Evolutionary conservation across 2,888 invertebrate genomes (phyloP).

Genomic region (Hemithea aestivaria): DNA sequence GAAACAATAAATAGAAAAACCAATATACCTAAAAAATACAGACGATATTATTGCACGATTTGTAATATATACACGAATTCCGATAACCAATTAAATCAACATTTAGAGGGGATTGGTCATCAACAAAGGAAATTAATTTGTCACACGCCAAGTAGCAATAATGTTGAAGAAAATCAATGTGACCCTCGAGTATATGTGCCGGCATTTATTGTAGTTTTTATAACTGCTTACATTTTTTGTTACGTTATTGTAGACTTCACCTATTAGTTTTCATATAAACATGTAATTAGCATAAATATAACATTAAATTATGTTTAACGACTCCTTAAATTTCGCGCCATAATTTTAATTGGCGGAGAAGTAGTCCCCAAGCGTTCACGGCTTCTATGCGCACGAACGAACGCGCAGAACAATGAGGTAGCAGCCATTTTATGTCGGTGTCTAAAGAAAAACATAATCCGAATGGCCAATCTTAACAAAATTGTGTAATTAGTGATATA

Average conservation of each 20-base stretch:
- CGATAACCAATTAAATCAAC: conserved; percentile 63
- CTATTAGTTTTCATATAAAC: conserved; percentile 13
- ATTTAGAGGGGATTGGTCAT: conserved; percentile 64
- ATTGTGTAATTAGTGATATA: conserved; percentile 79
- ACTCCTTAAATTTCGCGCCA: conserved; percentile 78
- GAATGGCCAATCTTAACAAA: conserved; percentile 79
- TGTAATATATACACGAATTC: conserved; percentile 67
- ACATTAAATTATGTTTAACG: conserved; percentile 57
- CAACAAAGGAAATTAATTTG: conserved; percentile 49
- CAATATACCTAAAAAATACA: conserved; percentile 36
- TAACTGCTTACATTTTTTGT: conserved; percentile 57
- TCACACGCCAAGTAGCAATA: conserved; percentile 35
- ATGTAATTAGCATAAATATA: conserved; percentile 40
- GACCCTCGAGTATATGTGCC: conserved; percentile 49
- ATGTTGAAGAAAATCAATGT: conserved; percentile 39
- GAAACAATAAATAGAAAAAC: conserved; percentile 29
- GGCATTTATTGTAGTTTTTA: conserved; percentile 45
- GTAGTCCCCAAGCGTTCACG: conserved; percentile 79
- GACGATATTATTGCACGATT: conserved; percentile 53
- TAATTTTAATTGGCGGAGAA: conserved; percentile 78
- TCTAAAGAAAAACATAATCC: conserved; percentile 79
- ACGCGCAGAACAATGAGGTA: conserved; percentile 80
- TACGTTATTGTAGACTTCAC: conserved; percentile 44
- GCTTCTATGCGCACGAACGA: conserved; percentile 80
- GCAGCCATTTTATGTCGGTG: conserved; percentile 80